These are phyloP conservation scores for Empidonax traillii DNA, from an alignment of 2,113 vertebrate genomes.

Conservation along the genomic window DNA sequence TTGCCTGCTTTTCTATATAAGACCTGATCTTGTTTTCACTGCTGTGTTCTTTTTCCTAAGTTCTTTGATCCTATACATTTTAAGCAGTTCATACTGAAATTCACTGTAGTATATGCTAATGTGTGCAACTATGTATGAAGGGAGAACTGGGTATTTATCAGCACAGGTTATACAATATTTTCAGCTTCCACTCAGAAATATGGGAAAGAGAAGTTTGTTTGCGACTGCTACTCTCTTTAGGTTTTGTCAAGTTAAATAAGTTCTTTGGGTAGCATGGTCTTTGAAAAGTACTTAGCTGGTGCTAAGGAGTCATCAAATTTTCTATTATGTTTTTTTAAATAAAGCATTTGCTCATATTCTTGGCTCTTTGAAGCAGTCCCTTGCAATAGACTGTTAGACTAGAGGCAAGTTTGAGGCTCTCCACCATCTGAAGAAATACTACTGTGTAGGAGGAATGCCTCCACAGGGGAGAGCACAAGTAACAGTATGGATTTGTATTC, in stretches of 20 bases:
- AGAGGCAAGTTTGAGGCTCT: neutral
- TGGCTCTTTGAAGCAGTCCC: neutral
- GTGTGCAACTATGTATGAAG: accelerated
- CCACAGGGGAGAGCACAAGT: neutral
- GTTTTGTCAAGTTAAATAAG: neutral
- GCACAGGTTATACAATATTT: neutral
- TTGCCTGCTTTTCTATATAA: neutral
- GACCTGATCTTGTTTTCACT: neutral
- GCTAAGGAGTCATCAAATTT: neutral
- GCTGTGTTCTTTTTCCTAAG: neutral
- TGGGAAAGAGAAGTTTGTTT: neutral
- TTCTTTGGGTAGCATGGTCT: neutral
- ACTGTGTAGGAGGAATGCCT: neutral
- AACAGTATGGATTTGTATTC: neutral
- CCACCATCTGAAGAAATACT: neutral
- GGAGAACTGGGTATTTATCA: neutral
- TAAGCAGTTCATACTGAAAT: neutral
- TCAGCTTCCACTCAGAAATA: neutral
- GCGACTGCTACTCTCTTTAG: neutral
- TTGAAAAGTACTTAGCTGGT: neutral
- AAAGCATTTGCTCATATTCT: neutral
- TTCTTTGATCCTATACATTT: neutral
- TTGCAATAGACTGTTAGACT: neutral
- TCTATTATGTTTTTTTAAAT: neutral
- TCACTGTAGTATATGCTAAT: neutral